Evolutionary conservation across 2,797 vertebrate species (phyloP), one percentile per base, ranked within the genome.

Genomic region (Gallinago solitaria): DNA sequence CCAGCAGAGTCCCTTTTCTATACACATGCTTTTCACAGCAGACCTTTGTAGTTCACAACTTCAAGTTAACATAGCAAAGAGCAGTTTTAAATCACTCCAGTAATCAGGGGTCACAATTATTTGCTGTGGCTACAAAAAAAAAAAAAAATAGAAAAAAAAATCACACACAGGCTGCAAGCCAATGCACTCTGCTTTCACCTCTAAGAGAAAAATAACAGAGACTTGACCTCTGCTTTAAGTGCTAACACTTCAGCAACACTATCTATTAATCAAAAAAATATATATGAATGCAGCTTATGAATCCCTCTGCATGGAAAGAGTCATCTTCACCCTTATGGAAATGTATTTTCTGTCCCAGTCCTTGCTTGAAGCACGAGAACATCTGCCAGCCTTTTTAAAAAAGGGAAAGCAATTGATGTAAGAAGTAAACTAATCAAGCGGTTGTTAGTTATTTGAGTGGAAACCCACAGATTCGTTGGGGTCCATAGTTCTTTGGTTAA

Each of bases 11-110:
- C 64, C 48, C 60, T 96, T 96, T 95, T 89, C 88, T 96, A 92
- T 95, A 95, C 90, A 80, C 87, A 95, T n/a, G 91, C 83, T 87
- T 94, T 95, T 95, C 94, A 95, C 83, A 89, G 83, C 88, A 94
- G 88, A 90, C 45, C 91, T 95, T 95, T 95, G 84, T 91, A 89
- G 90, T 89, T 96, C 83, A 82, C 81, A 90, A 91, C 94, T 94
- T 95, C 90, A 87, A 93, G 90, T 93, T 95, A 95, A 96, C 86
- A 67, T 35, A 90, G 91, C 88, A 92, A 95, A 95, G 88, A 90
- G 71, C 71, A 94, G 88, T 74, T 92, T 92, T 85, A 91, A 96
- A 96, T 96, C 88, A 71, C 78, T 85, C 53, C 47, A 20, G 27
- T 87, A 92, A 96, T 96, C 91, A 92, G 61, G 45, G 93, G 86